These are phyloP conservation scores for Sparus aurata DNA, from an alignment of 2,797 vertebrate species.

Conservation along the genomic window DNA sequence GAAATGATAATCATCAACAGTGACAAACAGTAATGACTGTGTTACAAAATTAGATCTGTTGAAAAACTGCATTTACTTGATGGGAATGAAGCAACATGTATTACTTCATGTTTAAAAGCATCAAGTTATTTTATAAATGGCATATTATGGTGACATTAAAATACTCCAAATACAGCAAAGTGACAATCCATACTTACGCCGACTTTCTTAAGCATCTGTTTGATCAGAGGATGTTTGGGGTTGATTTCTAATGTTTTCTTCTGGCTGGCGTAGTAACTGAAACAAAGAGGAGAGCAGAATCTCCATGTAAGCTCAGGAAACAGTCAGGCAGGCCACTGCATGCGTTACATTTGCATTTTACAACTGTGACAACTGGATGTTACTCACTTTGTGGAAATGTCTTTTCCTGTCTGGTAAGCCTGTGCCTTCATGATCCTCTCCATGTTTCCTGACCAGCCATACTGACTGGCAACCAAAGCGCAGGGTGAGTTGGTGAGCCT, in stretches of 20 bases:
- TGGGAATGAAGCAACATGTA: neutral
- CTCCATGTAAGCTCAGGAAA: neutral
- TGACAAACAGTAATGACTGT: neutral
- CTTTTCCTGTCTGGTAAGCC: constrained; percentile 98
- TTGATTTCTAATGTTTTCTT: constrained; percentile 99
- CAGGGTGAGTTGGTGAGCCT: constrained; percentile 95
- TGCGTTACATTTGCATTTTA: constrained; percentile 9
- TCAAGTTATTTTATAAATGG: no score
- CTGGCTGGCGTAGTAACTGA: constrained; percentile 97
- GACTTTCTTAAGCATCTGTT: constrained; percentile 93
- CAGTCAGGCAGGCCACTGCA: neutral
- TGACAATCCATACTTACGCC: constrained; percentile 82
- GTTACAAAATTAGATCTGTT: neutral
- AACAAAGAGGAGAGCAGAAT: constrained; percentile 3
- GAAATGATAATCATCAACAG: neutral
- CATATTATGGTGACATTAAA: neutral
- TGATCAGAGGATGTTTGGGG: constrained; percentile 96
- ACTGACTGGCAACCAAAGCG: constrained; percentile 97
- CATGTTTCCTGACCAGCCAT: constrained; percentile 99
- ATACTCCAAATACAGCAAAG: neutral
- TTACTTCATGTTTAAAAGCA: neutral
- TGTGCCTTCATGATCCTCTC: constrained; percentile 99
- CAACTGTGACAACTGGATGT: neutral
- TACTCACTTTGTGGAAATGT: constrained; percentile 97
- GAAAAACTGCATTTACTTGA: neutral